Evolutionary conservation across 2,888 invertebrate genomes (phyloP).

Genomic region (Pyrochroa serraticornis): DNA sequence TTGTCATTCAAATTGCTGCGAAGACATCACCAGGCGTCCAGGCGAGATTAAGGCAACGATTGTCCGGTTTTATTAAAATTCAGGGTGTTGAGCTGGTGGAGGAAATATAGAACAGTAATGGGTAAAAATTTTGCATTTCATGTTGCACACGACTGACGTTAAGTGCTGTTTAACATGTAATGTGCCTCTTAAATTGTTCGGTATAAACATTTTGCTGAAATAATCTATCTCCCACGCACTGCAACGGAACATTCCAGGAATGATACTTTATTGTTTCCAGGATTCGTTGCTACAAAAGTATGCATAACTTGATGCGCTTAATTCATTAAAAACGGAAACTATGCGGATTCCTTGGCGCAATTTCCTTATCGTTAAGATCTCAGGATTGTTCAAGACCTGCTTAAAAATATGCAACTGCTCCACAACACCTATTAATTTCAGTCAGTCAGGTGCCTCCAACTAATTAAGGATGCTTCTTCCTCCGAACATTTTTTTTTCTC

Average conservation of each 20-base stretch:
- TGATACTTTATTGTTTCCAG: constrained; percentile 3
- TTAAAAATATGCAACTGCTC: too few relatives aligned
- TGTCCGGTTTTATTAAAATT: constrained; percentile 22
- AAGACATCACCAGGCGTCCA: constrained; percentile 6
- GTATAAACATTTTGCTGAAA: too few relatives aligned
- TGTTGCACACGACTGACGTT: neutral
- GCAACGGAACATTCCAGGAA: constrained; percentile 2
- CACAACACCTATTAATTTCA: too few relatives aligned
- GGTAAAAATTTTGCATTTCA: too few relatives aligned
- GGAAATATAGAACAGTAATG: neutral
- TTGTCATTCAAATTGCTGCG: constrained; percentile 35
- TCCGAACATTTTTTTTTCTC: too few relatives aligned
- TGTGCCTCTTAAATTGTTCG: neutral
- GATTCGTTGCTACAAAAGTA: neutral
- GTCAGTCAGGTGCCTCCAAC: too few relatives aligned
- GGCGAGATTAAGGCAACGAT: constrained; percentile 9
- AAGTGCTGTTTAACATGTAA: neutral
- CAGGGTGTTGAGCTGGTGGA: constrained; percentile 3
- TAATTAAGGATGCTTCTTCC: too few relatives aligned
- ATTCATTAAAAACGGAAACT: constrained; percentile 17
- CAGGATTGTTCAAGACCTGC: neutral
- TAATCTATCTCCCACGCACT: neutral
- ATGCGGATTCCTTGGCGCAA: constrained; percentile 10
- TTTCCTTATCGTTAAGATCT: constrained; percentile 4
- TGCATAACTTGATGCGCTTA: constrained; percentile 17